phyloP scores from a whole-genome alignment of 2,797 vertebrate species.

The Rhodeus uyekii region DNA sequence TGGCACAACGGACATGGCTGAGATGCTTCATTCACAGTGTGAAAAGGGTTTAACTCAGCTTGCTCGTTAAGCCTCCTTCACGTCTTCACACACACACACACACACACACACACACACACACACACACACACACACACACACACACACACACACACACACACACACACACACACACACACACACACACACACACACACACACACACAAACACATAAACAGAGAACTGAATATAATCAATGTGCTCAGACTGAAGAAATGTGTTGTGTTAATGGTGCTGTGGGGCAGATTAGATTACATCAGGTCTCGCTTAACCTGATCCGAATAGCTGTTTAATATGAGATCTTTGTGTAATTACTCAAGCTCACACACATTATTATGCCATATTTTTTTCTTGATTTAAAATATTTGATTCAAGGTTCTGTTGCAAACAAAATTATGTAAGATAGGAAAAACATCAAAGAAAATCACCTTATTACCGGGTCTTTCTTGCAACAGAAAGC shows the following conservation, averaged over 20 bases:
- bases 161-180: not conserved
- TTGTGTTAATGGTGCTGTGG: conserved; percentile 27
- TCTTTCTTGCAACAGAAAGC: not conserved
- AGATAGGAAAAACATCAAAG: conserved; percentile 24
- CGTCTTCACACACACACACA: not conserved
- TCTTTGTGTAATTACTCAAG: conserved; percentile 22
- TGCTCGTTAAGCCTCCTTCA: conserved; percentile 24
- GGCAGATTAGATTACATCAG: conserved; percentile 39
- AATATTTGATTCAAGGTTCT: conserved; percentile 13
- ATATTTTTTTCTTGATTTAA: not conserved
- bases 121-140: not conserved
- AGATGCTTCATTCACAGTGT: conserved; percentile 43
- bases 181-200: not conserved
- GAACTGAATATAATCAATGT: conserved; percentile 38
- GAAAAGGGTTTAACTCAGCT: conserved; percentile 45
- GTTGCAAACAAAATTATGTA: conserved; percentile 1
- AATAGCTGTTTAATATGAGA: conserved; percentile 28
- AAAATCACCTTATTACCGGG: not conserved
- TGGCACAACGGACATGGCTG: conserved; percentile 31
- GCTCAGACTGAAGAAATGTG: conserved; percentile 27
- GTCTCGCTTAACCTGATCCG: conserved; percentile 40
- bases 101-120: not conserved
- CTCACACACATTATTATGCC: not conserved
- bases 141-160: conserved; percentile 7
- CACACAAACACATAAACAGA: conserved; percentile 24